Evolutionary conservation across 2,888 invertebrate species (phyloP).

Genomic region (Clostera curtula): DNA sequence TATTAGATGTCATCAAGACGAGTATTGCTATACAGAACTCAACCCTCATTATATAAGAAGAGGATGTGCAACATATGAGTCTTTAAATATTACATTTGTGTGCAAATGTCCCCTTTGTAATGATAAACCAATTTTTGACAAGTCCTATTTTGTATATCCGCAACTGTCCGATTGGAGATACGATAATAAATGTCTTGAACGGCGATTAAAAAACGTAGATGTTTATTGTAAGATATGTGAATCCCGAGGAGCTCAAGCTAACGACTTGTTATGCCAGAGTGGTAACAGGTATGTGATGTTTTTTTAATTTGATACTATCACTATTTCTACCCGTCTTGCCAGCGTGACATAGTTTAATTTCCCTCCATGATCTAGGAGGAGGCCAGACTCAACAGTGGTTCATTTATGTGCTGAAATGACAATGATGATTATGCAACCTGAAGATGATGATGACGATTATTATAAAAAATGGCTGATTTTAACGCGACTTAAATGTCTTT

Average conservation of each 20-base stretch:
- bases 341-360: no score
- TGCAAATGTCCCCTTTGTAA: slow-evolving; percentile 60
- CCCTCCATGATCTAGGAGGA: no score
- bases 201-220: slow-evolving; percentile 25
- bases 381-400: no score
- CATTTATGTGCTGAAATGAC: no score
- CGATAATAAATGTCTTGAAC: slow-evolving; percentile 41
- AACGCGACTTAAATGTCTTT: no score
- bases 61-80: slow-evolving; percentile 38
- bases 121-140: slow-evolving; percentile 41
- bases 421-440: no score
- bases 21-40: slow-evolving; percentile 45
- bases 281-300: slow-evolving; percentile 44
- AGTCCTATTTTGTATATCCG: slow-evolving; percentile 38
- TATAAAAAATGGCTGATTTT: no score
- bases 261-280: slow-evolving; percentile 34
- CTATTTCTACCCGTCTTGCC: no score
- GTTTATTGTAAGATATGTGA: slow-evolving; percentile 48
- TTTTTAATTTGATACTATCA: no score
- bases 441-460: no score
- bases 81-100: slow-evolving; percentile 43
- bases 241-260: slow-evolving; percentile 27
- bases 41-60: slow-evolving; percentile 46
- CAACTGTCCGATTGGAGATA: slow-evolving; percentile 45
- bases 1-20: slow-evolving; percentile 28